Evolutionary conservation across 2,113 vertebrate genomes (phyloP), one percentile per base, ranked within the genome.

Genomic region (Chaenocephalus aceratus): DNA sequence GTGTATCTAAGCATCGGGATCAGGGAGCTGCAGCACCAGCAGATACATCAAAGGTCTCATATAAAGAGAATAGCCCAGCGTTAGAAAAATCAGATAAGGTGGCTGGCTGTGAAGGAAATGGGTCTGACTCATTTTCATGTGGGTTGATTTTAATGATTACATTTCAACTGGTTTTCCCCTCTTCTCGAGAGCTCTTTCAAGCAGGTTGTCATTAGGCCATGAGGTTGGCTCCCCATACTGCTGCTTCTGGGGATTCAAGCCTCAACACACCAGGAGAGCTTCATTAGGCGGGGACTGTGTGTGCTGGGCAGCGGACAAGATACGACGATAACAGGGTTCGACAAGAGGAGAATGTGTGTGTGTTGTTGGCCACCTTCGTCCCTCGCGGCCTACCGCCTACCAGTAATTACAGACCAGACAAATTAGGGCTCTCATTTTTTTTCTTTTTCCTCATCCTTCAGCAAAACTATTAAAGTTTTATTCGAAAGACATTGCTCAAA

Each of bases 401-500:
- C 70, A 79, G 90, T 94, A 93, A 94, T 95, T 92, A 93, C 52
- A 72, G 68, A 82, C 77, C 65, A 52, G 88, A 93, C 89, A 94
- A 95, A 94, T 94, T 91, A 93, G 85, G 77, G 56, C 73, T 67
- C 71, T 61, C 23, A 13, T 36, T 72, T 72, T 30, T 30, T 72
- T 59, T 80, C 63, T 75, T 58, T 68, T 71, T 75, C 67, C 71
- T 80, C 79, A 86, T 80, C 70, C 65, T 88, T 89, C 80, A 87
- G 86, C 86, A 85, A 90, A 91, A 84, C 87, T 90, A 93, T 95
- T 93, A 93, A 94, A 94, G 89, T 93, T 95, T 95, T 89, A 95
- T 94, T 94, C 91, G 69, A 84, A 82, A 91, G 90, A 94, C 92
- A 86, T 86, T 89, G 90, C 93, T 93, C 88, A 90, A 93, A 94